phyloP scores from a whole-genome alignment of 2,888 invertebrate species.

The Netelia inedita region DNA sequence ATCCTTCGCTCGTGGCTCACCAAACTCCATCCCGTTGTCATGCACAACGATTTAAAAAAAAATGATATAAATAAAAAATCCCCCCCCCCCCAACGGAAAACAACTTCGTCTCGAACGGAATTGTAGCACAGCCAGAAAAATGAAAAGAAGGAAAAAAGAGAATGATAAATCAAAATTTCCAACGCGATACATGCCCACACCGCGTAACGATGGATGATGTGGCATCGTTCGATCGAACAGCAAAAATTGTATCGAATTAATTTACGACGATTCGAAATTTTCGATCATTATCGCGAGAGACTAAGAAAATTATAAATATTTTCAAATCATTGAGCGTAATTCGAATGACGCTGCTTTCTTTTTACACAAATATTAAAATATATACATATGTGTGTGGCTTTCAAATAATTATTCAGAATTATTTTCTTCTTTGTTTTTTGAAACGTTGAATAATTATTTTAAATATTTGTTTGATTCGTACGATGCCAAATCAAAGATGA shows the following conservation, averaged over 20 bases:
- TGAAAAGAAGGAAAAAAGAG: not conserved
- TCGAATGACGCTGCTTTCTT: not conserved
- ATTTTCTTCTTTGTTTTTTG: not conserved
- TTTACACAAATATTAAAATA: too few relatives aligned
- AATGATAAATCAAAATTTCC: conserved; percentile 24
- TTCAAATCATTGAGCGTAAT: conserved; percentile 7
- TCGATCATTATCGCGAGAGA: too few relatives aligned
- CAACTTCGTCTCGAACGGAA: conserved; percentile 39
- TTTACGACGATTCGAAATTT: not conserved
- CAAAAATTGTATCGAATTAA: not conserved
- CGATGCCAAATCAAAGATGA: not conserved
- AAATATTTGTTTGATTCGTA: not conserved
- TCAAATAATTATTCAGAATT: not conserved
- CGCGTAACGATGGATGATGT: not conserved
- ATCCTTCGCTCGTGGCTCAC: conserved; percentile 37
- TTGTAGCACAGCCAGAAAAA: conserved; percentile 43
- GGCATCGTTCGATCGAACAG: not conserved
- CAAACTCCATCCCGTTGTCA: conserved; percentile 30
- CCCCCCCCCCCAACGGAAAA: conserved; percentile 2
- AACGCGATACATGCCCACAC: not conserved
- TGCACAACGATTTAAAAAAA: conserved; percentile 45
- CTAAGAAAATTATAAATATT: not conserved
- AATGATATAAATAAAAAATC: not conserved
- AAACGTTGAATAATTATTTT: not conserved
- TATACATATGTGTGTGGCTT: too few relatives aligned